phyloP scores from a whole-genome alignment of 2,113 vertebrate species.

The Crocuta crocuta region DNA sequence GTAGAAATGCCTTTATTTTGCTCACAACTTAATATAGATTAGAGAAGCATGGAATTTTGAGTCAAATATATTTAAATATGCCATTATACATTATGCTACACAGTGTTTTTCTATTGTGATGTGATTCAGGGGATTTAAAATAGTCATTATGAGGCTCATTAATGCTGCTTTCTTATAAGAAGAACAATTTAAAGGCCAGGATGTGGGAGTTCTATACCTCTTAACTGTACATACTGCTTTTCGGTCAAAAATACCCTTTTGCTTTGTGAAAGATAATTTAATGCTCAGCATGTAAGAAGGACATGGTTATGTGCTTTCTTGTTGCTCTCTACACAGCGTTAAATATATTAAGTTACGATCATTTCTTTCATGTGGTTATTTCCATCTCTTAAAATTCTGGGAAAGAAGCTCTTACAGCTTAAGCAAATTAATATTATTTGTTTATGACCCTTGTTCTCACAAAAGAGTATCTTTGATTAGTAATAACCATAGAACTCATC shows the following conservation, averaged over 20 bases:
- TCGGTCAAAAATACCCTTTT: not conserved
- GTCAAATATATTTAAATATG: constrained; percentile 66
- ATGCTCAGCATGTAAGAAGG: constrained; percentile 41
- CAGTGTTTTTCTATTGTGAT: constrained; percentile 14
- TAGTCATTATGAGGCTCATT: constrained; percentile 38
- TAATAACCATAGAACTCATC: not conserved
- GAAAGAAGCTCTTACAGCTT: not conserved
- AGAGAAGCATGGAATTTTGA: not conserved
- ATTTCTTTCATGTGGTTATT: constrained; percentile 29
- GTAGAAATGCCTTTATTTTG: constrained; percentile 58
- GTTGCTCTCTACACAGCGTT: constrained; percentile 40
- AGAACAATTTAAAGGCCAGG: constrained; percentile 68
- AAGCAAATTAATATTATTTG: constrained; percentile 14
- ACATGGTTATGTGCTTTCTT: constrained; percentile 52
- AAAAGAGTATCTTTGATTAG: not conserved
- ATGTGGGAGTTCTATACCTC: constrained; percentile 68
- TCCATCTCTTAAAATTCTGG: constrained; percentile 16
- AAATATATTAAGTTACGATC: constrained; percentile 51
- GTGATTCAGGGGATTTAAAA: constrained; percentile 48
- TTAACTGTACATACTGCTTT: constrained; percentile 57
- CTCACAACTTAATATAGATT: constrained; percentile 63
- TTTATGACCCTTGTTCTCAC: constrained; percentile 51
- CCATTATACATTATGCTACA: not conserved
- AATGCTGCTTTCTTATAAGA: constrained; percentile 65
- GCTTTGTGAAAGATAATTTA: constrained; percentile 64